phyloP scores from a whole-genome alignment of 2,888 invertebrate genomes.

The Hipparchia sbordonii region DNA sequence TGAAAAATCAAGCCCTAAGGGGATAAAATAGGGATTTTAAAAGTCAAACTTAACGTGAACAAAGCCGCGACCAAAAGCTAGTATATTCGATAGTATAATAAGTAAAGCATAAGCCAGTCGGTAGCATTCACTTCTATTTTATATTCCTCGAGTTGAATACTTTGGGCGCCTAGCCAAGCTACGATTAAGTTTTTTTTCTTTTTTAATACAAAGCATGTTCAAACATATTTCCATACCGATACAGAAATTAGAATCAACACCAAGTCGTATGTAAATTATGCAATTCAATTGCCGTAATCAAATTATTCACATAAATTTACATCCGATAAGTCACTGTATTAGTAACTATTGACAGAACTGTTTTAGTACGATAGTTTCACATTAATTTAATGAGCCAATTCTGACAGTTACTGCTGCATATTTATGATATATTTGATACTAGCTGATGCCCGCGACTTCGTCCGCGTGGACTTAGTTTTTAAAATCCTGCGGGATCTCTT shows the following conservation, averaged over 20 bases:
- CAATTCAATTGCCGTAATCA: neutral
- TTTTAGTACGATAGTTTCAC: neutral
- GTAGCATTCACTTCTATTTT: neutral
- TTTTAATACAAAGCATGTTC: neutral
- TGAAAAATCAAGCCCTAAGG: too few relatives aligned
- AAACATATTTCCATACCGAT: neutral
- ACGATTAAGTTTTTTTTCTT: constrained; percentile 7
- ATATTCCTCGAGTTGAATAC: constrained; percentile 1
- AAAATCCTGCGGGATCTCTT: too few relatives aligned
- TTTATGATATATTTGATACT: too few relatives aligned
- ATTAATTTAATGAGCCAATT: too few relatives aligned
- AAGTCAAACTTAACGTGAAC: too few relatives aligned
- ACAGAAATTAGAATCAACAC: neutral
- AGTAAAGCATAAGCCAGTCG: constrained; percentile 8
- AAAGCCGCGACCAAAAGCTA: too few relatives aligned
- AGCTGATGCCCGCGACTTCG: too few relatives aligned
- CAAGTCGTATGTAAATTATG: neutral
- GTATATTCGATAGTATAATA: neutral
- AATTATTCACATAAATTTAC: constrained; percentile 5
- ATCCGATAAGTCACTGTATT: neutral
- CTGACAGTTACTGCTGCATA: too few relatives aligned
- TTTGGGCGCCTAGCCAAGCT: constrained; percentile 2
- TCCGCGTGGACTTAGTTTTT: too few relatives aligned
- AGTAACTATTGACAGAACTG: neutral
- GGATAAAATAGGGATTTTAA: too few relatives aligned